Conservation (phyloP, 2,888 invertebrate genomes). For the Halictus ligatus region DNA sequence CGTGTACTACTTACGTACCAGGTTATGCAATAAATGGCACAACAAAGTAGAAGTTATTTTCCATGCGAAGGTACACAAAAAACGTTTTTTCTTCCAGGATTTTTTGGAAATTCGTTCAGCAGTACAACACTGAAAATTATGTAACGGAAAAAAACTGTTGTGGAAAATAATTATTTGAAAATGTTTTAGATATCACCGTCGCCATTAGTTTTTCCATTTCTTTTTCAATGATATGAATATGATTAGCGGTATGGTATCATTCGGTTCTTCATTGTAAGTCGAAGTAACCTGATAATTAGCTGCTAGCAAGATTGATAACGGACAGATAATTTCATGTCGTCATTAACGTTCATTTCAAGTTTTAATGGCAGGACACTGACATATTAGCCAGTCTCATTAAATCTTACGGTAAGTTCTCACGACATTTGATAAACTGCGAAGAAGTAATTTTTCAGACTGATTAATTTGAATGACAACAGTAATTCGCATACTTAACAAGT, state of each 20-base stretch:
- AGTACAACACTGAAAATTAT: neutral
- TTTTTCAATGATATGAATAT: neutral
- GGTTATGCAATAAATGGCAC: neutral
- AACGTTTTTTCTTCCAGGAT: neutral
- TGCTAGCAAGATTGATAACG: neutral
- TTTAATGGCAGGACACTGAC: conserved; percentile 10
- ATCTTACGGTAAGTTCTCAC: conserved; percentile 4
- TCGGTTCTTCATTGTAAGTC: neutral
- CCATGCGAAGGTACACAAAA: neutral
- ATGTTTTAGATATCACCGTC: neutral
- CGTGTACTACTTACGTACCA: neutral
- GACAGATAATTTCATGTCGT: conserved; percentile 1
- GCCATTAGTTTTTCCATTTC: neutral
- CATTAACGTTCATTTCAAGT: neutral
- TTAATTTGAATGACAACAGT: neutral
- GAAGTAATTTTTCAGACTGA: neutral
- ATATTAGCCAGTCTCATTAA: conserved; percentile 8
- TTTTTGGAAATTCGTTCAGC: neutral
- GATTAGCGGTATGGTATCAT: neutral
- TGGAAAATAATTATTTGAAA: too few species aligned
- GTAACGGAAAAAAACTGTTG: too few species aligned
- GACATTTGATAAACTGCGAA: neutral
- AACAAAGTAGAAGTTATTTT: neutral
- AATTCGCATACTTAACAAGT: neutral
- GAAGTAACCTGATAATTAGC: neutral